Conservation (phyloP, 2,113 vertebrate genomes). For the Oreotrochilus melanogaster region DNA sequence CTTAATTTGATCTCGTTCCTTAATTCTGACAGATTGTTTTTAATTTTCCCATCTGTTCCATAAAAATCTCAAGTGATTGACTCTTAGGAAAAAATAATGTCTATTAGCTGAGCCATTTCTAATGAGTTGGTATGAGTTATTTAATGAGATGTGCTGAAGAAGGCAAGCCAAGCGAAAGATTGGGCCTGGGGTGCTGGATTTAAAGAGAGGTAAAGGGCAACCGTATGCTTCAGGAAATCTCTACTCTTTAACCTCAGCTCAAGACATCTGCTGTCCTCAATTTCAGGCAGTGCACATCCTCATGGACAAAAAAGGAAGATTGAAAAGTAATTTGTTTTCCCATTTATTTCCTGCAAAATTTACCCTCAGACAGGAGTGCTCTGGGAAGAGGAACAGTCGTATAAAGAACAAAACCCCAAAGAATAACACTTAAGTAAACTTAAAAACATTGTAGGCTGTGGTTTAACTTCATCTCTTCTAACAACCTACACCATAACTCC, state of each 20-base stretch:
- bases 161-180: constrained; percentile 41
- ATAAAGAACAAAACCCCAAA: background rate
- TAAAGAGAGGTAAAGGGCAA: constrained; percentile 35
- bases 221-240: background rate
- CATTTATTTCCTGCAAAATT: background rate
- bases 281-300: background rate
- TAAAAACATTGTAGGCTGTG: background rate
- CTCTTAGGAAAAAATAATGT: constrained; percentile 61
- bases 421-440: background rate
- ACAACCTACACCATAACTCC: background rate
- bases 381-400: background rate
- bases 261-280: background rate
- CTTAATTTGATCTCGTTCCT: constrained; percentile 77
- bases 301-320: background rate
- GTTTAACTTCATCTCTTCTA: background rate
- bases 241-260: background rate
- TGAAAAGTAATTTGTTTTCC: background rate
- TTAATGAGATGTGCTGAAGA: constrained; percentile 41
- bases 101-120: constrained; percentile 72
- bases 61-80: constrained; percentile 69
- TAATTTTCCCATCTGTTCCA: constrained; percentile 78
- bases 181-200: background rate
- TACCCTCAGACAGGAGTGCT: background rate
- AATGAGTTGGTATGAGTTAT: constrained; percentile 62
- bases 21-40: constrained; percentile 78